Evolutionary conservation across 2,113 vertebrate genomes (phyloP), one percentile per base, ranked within the genome.

Genomic region (Cyrtonyx montezumae): DNA sequence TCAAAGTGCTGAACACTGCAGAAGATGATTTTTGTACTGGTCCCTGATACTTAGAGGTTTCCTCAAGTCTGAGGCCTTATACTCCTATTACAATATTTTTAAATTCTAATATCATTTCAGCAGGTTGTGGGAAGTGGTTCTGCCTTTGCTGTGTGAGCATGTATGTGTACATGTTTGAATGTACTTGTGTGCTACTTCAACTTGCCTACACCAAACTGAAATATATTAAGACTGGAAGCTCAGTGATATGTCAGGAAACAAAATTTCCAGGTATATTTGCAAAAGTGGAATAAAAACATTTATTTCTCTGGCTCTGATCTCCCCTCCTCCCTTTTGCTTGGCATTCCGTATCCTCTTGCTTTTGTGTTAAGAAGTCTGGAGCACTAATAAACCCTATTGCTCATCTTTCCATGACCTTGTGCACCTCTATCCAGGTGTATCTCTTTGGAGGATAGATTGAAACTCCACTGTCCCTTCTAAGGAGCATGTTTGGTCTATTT

Each of bases 221-320:
- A 8, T 55, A 12, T 43, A 5, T 19, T 32, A 30, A 34, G 23
- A 48, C 11, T 43, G 40, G 63, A 84, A 91, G 13, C 46, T 87
- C 21, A 11, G 5, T 2, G 2, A 18, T 3, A 1, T 28, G 11
- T 2, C 46, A 67, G 36, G 46, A 40, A 79, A 36, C 5, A 32
- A 76, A 30, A 48, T 63, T 70, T 23, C 2, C 12, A 7, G 3
- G 22, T 19, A 21, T 66, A 43, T 58, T 25, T 84, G 37, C 55
- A 51, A 68, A 86, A 55, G 17, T 9, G 5, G 15, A 43, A 25
- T 49, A 37, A 56, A 48, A 22, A 32, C 3, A 46, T 79, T 77
- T 66, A 6, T 34, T 79, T 6, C 18, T 76, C 55, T 61, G 26
- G 7, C 8, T 61, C 13, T 40, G 4, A 13, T 70, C 75, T 16